Evolutionary conservation across 2,113 vertebrate species (phyloP).

Genomic region (Corythornis vintsioides): DNA sequence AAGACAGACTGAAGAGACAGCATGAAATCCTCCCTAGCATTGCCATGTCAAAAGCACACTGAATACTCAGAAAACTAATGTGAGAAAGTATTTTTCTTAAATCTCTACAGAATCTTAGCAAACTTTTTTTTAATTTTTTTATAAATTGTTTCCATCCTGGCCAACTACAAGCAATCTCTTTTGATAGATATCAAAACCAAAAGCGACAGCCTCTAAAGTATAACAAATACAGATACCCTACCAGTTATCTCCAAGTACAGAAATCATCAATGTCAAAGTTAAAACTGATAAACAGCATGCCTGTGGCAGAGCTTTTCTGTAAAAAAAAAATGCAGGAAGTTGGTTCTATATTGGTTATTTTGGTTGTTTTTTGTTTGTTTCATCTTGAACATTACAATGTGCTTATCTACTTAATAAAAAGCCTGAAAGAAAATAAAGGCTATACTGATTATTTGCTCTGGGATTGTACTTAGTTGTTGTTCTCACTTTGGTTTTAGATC

Average conservation of each 20-base stretch:
- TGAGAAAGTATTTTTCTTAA: not conserved
- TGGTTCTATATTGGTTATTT: no score
- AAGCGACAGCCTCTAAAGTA: not conserved
- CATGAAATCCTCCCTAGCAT: not conserved
- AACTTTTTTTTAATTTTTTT: not conserved
- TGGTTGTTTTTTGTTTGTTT: not conserved
- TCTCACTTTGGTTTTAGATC: not conserved
- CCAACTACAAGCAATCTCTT: not conserved
- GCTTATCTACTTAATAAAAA: not conserved
- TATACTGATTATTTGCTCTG: not conserved
- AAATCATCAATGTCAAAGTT: not conserved
- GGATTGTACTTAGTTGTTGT: not conserved
- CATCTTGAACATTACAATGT: not conserved
- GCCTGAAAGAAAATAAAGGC: not conserved
- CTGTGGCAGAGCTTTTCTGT: not conserved
- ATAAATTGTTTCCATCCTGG: not conserved
- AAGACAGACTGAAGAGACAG: not conserved
- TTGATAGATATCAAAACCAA: not conserved
- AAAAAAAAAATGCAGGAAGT: not conserved
- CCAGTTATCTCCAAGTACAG: not conserved
- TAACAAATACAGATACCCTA: not conserved
- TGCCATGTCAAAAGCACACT: not conserved
- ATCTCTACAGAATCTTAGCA: not conserved
- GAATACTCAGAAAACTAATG: not conserved
- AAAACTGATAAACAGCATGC: not conserved